These are phyloP conservation scores for Bibio marci DNA, from an alignment of 2,888 invertebrate species.

Conservation along the genomic window DNA sequence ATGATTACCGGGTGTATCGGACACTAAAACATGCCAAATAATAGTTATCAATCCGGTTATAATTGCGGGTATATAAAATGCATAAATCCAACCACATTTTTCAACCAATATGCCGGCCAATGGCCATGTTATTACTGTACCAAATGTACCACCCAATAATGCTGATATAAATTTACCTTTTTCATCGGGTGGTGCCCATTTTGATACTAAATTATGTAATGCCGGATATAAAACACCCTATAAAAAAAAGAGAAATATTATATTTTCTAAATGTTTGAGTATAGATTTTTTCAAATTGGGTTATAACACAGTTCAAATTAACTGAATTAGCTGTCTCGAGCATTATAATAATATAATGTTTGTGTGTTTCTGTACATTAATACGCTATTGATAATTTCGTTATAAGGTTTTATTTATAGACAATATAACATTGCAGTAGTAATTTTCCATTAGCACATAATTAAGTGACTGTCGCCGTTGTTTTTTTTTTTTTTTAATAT, in stretches of 20 bases:
- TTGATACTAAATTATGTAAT: conserved; percentile 45
- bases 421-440: no score
- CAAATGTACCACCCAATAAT: conserved; percentile 55
- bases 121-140: conserved; percentile 46
- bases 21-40: conserved; percentile 44
- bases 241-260: conserved; percentile 6
- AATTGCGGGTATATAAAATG: conserved; percentile 44
- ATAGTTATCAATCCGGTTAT: conserved; percentile 36
- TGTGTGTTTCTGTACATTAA: no score
- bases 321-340: no score
- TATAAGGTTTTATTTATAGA: no score
- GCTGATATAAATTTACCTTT: conserved; percentile 55
- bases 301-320: no score
- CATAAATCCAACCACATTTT: conserved; percentile 44
- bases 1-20: conserved; percentile 45
- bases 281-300: no score
- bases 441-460: no score
- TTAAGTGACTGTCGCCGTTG: no score
- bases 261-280: no score
- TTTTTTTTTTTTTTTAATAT: no score
- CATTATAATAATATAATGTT: no score
- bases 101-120: conserved; percentile 46
- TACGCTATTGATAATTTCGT: no score
- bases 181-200: conserved; percentile 59
- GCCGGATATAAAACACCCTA: conserved; percentile 46